These are phyloP conservation scores for Athalia circularis DNA, from an alignment of 2,888 invertebrate genomes.

Conservation along the genomic window DNA sequence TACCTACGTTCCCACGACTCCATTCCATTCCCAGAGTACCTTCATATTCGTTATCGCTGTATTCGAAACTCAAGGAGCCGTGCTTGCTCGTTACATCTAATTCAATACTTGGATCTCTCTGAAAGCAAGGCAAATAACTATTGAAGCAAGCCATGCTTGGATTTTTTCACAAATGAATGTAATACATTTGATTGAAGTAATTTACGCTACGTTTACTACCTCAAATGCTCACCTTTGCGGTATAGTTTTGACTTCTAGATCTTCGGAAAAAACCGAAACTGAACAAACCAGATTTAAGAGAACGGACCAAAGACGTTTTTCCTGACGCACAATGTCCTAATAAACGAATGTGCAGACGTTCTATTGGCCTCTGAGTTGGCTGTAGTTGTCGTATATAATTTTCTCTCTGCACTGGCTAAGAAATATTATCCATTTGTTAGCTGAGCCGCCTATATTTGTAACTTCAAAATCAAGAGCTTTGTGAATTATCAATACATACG, in stretches of 20 bases:
- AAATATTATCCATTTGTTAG: conserved; percentile 34
- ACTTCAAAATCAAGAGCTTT: conserved; percentile 49
- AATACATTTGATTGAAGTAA: neutral
- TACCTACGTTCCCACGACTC: conserved; percentile 69
- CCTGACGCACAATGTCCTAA: conserved; percentile 85
- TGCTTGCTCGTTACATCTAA: conserved; percentile 79
- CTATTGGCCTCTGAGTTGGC: conserved; percentile 77
- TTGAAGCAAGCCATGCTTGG: too few species aligned
- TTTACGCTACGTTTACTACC: neutral
- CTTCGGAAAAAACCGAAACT: conserved; percentile 79
- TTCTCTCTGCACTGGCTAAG: conserved; percentile 72
- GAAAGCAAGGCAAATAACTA: conserved; percentile 51
- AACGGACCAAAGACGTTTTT: conserved; percentile 82
- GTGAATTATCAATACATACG: conserved; percentile 74
- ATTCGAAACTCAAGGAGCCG: conserved; percentile 78
- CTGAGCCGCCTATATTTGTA: conserved; percentile 18
- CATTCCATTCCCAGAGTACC: conserved; percentile 71
- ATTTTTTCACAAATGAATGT: conserved; percentile 19
- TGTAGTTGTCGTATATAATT: conserved; percentile 80
- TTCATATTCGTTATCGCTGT: conserved; percentile 71
- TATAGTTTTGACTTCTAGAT: conserved; percentile 74
- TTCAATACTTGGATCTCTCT: conserved; percentile 77
- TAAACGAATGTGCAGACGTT: conserved; percentile 81
- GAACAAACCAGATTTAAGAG: conserved; percentile 81
- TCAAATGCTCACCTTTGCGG: conserved; percentile 62